Evolutionary conservation across 1,140 invertebrate genomes (phyloP).

Genomic region (Venturia canescens): DNA sequence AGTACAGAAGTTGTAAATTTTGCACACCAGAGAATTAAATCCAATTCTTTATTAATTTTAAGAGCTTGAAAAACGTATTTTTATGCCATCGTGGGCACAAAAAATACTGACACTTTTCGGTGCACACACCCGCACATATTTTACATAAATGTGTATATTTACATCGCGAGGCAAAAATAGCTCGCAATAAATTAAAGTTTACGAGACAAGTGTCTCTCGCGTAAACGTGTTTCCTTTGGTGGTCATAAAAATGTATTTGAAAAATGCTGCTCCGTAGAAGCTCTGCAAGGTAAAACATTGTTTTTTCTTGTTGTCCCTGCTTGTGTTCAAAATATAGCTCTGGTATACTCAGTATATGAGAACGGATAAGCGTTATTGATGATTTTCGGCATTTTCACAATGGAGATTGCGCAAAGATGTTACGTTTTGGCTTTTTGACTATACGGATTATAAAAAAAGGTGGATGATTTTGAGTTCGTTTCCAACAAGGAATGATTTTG

Average conservation of each 20-base stretch:
- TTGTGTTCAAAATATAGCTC: not conserved
- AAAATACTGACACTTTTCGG: not conserved
- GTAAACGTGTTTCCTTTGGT: conserved; percentile 1
- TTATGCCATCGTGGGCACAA: not conserved
- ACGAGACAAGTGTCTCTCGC: not conserved
- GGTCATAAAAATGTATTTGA: not conserved
- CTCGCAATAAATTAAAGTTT: conserved; percentile 17
- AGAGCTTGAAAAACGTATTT: not conserved
- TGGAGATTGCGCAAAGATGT: no score
- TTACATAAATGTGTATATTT: not conserved
- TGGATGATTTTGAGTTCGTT: no score
- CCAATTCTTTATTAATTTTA: not conserved
- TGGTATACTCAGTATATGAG: not conserved
- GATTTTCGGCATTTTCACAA: not conserved
- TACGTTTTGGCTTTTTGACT: no score
- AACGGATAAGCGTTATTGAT: not conserved
- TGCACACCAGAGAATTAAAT: not conserved
- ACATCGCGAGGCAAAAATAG: not conserved
- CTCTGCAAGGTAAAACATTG: not conserved
- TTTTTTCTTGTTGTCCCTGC: not conserved
- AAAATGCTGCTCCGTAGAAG: not conserved
- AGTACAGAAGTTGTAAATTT: not conserved
- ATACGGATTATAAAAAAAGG: not conserved
- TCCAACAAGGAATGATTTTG: no score
- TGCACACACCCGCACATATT: not conserved